Conservation (phyloP, 92 coral and sea anemone species). For the Blastomussa wellsi region DNA sequence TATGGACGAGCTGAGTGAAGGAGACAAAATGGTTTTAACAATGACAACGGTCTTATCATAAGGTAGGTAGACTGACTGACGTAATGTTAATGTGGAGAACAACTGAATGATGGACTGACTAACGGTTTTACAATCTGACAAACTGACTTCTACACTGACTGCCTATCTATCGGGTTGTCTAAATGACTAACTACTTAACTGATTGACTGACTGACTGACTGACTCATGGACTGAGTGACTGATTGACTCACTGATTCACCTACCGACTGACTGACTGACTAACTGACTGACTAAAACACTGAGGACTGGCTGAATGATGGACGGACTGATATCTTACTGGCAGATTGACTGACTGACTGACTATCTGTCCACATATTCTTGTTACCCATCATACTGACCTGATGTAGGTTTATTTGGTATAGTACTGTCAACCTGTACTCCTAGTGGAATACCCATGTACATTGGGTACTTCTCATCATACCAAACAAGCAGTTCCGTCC, state of each 20-base stretch:
- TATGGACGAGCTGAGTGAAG: neutral
- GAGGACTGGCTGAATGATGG: too few relatives aligned
- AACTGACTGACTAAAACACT: neutral
- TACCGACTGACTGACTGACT: neutral
- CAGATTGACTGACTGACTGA: neutral
- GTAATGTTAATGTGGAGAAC: neutral
- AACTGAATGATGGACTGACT: neutral
- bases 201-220: neutral
- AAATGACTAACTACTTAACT: neutral
- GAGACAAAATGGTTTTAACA: too few relatives aligned
- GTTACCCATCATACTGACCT: slow-evolving; percentile 25
- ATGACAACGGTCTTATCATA: neutral
- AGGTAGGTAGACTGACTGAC: neutral
- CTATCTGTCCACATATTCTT: too few relatives aligned
- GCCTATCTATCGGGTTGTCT: neutral
- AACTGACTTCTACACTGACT: neutral
- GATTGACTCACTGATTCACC: neutral
- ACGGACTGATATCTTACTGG: neutral
- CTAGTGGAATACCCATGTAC: slow-evolving; percentile 95
- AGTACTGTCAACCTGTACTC: slow-evolving; percentile 49
- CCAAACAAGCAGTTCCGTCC: slow-evolving; percentile 90
- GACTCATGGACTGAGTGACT: neutral
- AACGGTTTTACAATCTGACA: neutral
- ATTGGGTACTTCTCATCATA: slow-evolving; percentile 86
- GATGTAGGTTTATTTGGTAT: neutral